Percentiles rank a stretch among this genome's conserved stretches.
Conservation (phyloP, 2,888 invertebrate species). For the Aphidoletes aphidimyza region DNA sequence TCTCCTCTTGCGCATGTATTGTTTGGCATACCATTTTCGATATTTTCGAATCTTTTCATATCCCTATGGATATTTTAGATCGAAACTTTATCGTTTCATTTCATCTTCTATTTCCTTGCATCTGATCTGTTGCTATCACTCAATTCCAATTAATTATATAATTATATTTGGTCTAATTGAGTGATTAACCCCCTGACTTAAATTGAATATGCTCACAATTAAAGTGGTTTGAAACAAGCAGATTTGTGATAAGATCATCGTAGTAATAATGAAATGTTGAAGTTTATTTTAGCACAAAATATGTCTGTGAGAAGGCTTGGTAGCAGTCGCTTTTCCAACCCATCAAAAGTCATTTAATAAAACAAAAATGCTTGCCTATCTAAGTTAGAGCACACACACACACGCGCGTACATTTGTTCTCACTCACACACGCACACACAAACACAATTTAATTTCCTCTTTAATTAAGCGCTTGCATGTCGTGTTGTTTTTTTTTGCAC, state of each 20-base stretch:
- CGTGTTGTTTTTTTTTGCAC: neutral
- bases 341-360: conserved; percentile 27
- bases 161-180: neutral
- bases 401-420: neutral
- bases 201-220: neutral
- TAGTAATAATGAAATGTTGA: neutral
- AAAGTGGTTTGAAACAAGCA: neutral
- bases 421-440: neutral
- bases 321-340: neutral
- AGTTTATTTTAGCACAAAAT: neutral
- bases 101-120: too few relatives aligned
- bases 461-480: conserved; percentile 28
- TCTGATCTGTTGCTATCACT: too few relatives aligned
- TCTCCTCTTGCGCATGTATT: too few relatives aligned
- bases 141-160: too few relatives aligned
- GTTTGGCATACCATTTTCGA: too few relatives aligned
- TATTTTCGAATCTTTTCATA: too few relatives aligned
- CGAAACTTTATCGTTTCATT: too few relatives aligned
- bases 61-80: too few relatives aligned
- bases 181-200: neutral
- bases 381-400: neutral
- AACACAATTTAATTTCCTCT: conserved; percentile 48
- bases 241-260: neutral
- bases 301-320: neutral
- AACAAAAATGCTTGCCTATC: neutral